Evolutionary conservation across 1,140 invertebrate genomes (phyloP).

Genomic region (Drosophila parabipectinata): DNA sequence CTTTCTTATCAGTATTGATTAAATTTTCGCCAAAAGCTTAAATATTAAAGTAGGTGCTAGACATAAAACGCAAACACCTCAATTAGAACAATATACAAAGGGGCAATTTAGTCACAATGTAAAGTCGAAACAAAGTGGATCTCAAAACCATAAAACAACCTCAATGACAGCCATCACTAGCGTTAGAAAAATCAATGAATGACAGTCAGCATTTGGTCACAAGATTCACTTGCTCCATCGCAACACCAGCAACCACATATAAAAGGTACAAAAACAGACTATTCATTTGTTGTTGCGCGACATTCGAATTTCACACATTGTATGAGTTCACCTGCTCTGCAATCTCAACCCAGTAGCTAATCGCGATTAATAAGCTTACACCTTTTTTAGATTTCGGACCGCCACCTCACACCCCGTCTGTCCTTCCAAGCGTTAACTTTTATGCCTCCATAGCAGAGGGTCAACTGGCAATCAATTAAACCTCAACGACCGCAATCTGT

Average conservation of each 20-base stretch:
- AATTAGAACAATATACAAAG: slow-evolving; percentile 23
- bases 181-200: slow-evolving; percentile 34
- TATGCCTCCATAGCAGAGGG: slow-evolving; percentile 30
- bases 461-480: slow-evolving; percentile 32
- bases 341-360: slow-evolving; percentile 20
- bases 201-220: slow-evolving; percentile 30
- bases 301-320: neutral
- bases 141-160: slow-evolving; percentile 20
- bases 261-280: slow-evolving; percentile 37
- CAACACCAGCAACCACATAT: slow-evolving; percentile 18
- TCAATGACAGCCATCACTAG: slow-evolving; percentile 15
- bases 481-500: slow-evolving; percentile 14
- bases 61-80: slow-evolving; percentile 36
- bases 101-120: slow-evolving; percentile 29
- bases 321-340: neutral
- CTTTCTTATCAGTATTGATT: slow-evolving; percentile 51
- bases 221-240: slow-evolving; percentile 38
- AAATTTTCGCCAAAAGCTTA: slow-evolving; percentile 38
- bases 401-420: slow-evolving; percentile 16
- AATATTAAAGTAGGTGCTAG: slow-evolving; percentile 28
- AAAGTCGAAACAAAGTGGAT: slow-evolving; percentile 32
- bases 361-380: slow-evolving; percentile 21
- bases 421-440: slow-evolving; percentile 18
- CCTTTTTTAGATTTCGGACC: slow-evolving; percentile 13
- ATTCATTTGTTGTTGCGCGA: neutral